These are phyloP conservation scores for Meleagris gallopavo DNA, from an alignment of 2,113 vertebrate genomes.

Conservation along the genomic window DNA sequence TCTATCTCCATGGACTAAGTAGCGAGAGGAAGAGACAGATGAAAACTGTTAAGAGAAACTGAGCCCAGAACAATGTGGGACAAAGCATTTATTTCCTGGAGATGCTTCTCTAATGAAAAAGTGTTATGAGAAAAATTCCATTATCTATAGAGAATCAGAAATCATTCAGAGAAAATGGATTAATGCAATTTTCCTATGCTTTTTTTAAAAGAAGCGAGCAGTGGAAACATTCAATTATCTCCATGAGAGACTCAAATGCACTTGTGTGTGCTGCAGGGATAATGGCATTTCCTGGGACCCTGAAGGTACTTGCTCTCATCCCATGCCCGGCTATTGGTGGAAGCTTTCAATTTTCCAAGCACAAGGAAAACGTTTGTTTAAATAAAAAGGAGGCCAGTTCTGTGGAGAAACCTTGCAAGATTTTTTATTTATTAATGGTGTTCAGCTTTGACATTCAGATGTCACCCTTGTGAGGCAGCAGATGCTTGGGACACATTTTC, in stretches of 20 bases:
- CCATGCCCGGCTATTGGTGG: not conserved
- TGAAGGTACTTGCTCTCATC: not conserved
- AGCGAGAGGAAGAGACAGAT: not conserved
- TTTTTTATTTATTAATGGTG: not conserved
- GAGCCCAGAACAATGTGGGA: not conserved
- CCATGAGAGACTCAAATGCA: not conserved
- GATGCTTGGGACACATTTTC: not conserved
- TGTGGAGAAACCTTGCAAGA: not conserved
- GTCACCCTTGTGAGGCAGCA: not conserved
- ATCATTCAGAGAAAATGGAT: not conserved
- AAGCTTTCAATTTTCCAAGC: not conserved
- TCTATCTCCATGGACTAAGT: not conserved
- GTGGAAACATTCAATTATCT: not conserved
- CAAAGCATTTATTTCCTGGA: not conserved
- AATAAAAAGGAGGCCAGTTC: not conserved
- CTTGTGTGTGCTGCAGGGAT: not conserved
- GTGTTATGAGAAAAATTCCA: not conserved
- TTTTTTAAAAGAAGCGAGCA: not conserved
- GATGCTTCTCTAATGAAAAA: not conserved
- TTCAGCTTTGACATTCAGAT: not conserved
- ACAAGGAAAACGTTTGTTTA: not conserved
- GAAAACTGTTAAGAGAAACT: not conserved
- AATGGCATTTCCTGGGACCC: not conserved
- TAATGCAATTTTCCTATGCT: not conserved
- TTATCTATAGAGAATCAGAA: not conserved